phyloP scores from a whole-genome alignment of 2,113 vertebrate genomes.

The Oreotrochilus melanogaster region DNA sequence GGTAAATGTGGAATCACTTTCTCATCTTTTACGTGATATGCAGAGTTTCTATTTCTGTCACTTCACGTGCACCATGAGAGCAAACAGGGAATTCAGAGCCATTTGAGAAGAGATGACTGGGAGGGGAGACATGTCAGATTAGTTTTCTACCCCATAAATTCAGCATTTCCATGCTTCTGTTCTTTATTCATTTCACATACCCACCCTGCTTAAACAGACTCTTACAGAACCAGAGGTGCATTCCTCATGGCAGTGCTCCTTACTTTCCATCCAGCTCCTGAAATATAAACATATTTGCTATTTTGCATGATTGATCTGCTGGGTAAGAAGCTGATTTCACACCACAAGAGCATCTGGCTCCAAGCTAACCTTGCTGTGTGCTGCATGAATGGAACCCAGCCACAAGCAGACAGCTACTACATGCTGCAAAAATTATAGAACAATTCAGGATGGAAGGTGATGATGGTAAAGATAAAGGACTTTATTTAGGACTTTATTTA shows the following conservation, averaged over 20 bases:
- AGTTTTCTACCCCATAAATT: constrained; percentile 25
- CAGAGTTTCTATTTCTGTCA: not conserved
- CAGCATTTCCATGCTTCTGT: not conserved
- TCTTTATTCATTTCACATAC: not conserved
- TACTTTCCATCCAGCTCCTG: not conserved
- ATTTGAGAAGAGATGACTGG: not conserved
- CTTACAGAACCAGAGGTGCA: not conserved
- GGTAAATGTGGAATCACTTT: not conserved
- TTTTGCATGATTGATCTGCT: not conserved
- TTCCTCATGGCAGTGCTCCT: not conserved
- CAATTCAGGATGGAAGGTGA: not conserved
- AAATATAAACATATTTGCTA: not conserved
- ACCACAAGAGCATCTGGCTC: rapidly evolving
- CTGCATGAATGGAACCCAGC: not conserved
- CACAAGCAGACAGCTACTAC: not conserved
- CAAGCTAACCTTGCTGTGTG: not conserved
- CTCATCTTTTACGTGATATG: not conserved
- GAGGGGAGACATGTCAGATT: not conserved
- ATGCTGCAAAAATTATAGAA: not conserved
- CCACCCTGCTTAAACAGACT: not conserved
- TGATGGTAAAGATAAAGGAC: not conserved
- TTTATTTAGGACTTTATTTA: too few species aligned
- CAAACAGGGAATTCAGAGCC: not conserved
- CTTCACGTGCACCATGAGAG: not conserved
- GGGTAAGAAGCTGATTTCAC: not conserved